Base-by-base conservation (phyloP, 2,797 vertebrate species). In the Leptatherina wallacei region DNA sequence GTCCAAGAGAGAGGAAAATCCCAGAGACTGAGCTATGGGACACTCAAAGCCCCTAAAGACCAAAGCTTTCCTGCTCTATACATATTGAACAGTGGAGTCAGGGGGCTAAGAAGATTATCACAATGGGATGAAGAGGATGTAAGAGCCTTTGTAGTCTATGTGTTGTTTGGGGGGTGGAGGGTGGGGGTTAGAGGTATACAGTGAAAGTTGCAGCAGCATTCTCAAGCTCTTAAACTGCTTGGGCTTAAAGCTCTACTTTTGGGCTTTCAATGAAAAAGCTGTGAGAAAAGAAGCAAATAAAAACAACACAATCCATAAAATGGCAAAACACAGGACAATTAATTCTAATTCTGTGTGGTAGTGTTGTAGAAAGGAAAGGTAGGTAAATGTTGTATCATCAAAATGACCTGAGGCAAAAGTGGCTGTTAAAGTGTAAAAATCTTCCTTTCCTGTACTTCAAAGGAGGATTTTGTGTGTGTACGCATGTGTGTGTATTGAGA, bases 101-200 rank as follows among this genome's bases (percentile, higher is more conserved):
- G 71, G 83, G 74, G 87, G 51, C 75, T 95, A 94, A 94, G 91
- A 83, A 93, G 94, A 95, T 95, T 94, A 95, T 67, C 84, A 88
- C 92, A 95, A 95, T 94, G 88, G 93, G 93, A 95, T 94, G 89
- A 94, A 93, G 88, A 88, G 86, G 84, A 88, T 75, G 69, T 93
- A 90, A 91, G 87, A 92, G 92, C 85, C 89, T 94, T 93, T 93
- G 91, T 77, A 77, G 83, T 78, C 73, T 80, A 61, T 29, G 59
- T 59, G 65, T 81, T 80, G 81, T 49, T 55, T n/a, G 44, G 18
- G 18, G 1, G 44, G 1, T 18, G 42, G 16, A 12, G 75, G 59
- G 77, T 6, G 84, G 63, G 81, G 83, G 78, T 75, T 80, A 67
- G 44, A 69, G 61, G 59, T 47, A 54, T 69, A 81, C 55, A 78